A percentile compares a stretch with the other conserved stretches of the same genome.
Conservation (phyloP, 2,797 vertebrate genomes). For the Onychomys leucogaster region DNA sequence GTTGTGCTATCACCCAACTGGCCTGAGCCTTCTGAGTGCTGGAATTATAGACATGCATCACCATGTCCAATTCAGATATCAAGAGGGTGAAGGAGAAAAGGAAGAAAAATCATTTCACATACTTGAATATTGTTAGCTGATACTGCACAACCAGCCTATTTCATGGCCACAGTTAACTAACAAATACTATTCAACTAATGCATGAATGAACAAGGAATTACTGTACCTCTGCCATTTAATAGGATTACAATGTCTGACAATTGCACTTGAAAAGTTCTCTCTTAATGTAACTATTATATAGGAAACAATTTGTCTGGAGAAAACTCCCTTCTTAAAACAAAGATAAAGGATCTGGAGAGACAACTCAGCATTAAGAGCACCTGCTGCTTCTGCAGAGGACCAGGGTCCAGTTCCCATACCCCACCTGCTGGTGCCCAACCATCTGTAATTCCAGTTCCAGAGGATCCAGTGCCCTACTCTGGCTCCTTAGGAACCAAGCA, state of each 20-base stretch:
- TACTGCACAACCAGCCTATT: neutral
- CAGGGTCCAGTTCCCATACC: neutral
- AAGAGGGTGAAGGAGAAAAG: too few relatives aligned
- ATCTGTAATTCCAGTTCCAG: neutral
- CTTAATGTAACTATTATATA: neutral
- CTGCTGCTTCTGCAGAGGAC: neutral
- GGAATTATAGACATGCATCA: neutral
- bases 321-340: conserved; percentile 44
- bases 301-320: neutral
- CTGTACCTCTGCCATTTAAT: neutral
- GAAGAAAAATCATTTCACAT: neutral
- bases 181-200: neutral
- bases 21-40: neutral
- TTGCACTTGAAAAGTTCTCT: neutral
- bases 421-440: too few relatives aligned
- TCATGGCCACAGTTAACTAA: neutral
- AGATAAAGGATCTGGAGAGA: neutral
- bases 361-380: neutral
- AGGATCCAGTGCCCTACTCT: neutral
- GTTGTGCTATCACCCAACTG: neutral
- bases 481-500: neutral
- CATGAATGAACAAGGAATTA: neutral
- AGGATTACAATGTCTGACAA: neutral
- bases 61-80: neutral
- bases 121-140: neutral